phyloP scores from a whole-genome alignment of 35 echinoderm and acorn worm genomes.

The Amphiura filiformis region DNA sequence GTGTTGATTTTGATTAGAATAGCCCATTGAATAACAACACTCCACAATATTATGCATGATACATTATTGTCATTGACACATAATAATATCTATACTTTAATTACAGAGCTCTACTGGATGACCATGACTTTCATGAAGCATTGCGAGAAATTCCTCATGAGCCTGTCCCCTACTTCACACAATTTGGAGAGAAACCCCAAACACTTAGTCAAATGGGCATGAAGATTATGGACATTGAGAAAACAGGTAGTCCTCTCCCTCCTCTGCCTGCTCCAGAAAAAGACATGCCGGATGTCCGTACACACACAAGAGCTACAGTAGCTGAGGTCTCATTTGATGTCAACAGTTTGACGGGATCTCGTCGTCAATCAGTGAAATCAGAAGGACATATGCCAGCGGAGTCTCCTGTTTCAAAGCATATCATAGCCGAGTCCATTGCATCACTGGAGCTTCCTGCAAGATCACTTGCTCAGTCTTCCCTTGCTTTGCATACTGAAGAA shows the following conservation, averaged over 20 bases:
- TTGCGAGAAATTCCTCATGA: conserved; percentile 77
- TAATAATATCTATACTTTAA: no score
- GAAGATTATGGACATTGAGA: conserved; percentile 38
- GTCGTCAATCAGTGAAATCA: conserved; percentile 22
- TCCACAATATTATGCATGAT: no score
- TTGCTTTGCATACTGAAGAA: conserved; percentile 64
- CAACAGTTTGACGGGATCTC: background rate
- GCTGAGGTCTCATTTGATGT: background rate
- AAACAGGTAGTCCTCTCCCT: conserved; percentile 25
- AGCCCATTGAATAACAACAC: no score
- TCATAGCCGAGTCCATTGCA: background rate
- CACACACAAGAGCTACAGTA: background rate
- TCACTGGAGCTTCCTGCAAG: background rate
- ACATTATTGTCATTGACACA: no score
- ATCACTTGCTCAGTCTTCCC: conserved; percentile 53
- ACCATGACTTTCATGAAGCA: conserved; percentile 91
- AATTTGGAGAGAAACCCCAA: conserved; percentile 84
- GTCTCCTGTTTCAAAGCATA: background rate
- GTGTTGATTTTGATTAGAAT: no score
- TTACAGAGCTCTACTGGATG: conserved; percentile 80
- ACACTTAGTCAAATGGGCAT: conserved; percentile 28
- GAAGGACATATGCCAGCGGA: background rate
- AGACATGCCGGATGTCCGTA: background rate
- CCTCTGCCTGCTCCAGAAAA: background rate
- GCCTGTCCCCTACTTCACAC: conserved; percentile 90